Conservation (phyloP, 1,140 invertebrate species). For the Phocides pigmalion region DNA sequence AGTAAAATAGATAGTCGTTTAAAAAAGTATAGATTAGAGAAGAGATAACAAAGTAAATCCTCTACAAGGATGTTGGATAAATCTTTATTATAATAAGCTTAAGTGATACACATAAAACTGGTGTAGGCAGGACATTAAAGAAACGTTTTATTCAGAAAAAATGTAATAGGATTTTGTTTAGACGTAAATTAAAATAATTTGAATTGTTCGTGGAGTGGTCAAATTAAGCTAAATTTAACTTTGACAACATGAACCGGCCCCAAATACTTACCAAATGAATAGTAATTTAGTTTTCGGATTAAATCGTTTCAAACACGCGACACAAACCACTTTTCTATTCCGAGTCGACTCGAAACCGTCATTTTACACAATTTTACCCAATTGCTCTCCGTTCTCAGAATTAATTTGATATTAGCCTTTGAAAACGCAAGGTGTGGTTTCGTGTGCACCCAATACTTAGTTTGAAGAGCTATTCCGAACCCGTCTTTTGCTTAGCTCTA, state of each 20-base stretch:
- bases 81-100: no score
- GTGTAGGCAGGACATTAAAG: no score
- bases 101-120: no score
- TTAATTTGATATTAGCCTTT: conserved; percentile 83
- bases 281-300: conserved; percentile 82
- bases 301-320: conserved; percentile 82
- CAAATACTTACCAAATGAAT: conserved; percentile 81
- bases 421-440: conserved; percentile 82
- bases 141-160: no score
- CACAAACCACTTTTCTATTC: conserved; percentile 82
- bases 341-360: conserved; percentile 74
- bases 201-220: conserved; percentile 41
- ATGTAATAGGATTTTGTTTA: neutral
- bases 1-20: no score
- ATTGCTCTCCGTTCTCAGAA: conserved; percentile 81
- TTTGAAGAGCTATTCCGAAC: conserved; percentile 70
- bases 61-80: no score
- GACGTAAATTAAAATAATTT: conserved; percentile 4
- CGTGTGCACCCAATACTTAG: conserved; percentile 69
- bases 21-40: no score
- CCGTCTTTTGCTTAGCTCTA: conserved; percentile 66
- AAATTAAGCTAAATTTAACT: conserved; percentile 66
- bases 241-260: conserved; percentile 73
- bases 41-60: no score
- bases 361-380: conserved; percentile 84